Base-by-base conservation (phyloP, 1,140 invertebrate genomes). In the Plutomurus gul region DNA sequence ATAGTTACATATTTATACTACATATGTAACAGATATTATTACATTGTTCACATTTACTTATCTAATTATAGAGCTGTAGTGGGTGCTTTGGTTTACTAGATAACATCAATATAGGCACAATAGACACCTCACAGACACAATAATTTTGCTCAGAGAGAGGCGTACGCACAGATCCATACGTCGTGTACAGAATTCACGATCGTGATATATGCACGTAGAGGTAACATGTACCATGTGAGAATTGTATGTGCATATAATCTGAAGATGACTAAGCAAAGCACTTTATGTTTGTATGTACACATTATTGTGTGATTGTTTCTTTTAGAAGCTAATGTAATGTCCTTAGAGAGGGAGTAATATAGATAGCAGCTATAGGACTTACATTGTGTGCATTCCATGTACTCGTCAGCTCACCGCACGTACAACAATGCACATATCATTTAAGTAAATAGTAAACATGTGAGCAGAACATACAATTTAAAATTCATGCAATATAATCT, bases 251-350 rank as follows among this genome's bases (percentile, higher is more conserved):
- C 11, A 65, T 65, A 33, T 16, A 65, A 65, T 65, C 36, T 27
- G 27, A 65, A 65, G 56, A 65, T 65, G 56, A 65, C 56, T 65
- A 30, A 33, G 56, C 56, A 65, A 65, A 65, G 27, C 36, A 65
- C 56, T 33, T 60, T 51, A 65, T 65, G 56, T 65, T 25, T 65
- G 13, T 4, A 16, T 4, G n/a, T 13, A 18, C 16, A 16, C 4
- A n/a, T n/a, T 25, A 22, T 51, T 18, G 20, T 51, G 47, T n/a
- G n/a, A 49, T 22, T 60, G 11, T 65, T 65, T 65, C 18, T 36
- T 65, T 25, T 36, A 33, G 36, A 65, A 3, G 16, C 18, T 8
- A n/a, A n/a, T 65, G 5, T 65, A 8, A 11, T 56, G 22, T 8
- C 16, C 16, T 3, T 33, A 65, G 1, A 65, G 3, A 33, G 1